Evolutionary conservation across 1,140 invertebrate genomes (phyloP), one percentile per base, ranked within the genome.

Genomic region (Chironomus striatipennis): DNA sequence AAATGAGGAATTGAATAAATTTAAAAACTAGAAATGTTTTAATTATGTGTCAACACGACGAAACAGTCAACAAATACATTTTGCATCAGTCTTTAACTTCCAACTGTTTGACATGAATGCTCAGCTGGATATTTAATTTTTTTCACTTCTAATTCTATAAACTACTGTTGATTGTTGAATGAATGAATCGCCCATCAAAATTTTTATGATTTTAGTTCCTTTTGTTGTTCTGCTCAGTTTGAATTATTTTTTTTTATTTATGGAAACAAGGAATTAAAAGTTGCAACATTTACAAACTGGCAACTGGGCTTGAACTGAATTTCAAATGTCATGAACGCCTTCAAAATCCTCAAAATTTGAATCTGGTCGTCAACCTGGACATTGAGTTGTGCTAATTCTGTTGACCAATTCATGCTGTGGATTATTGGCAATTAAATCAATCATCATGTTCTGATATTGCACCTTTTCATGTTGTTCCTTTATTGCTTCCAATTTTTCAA

Each of bases 1-100:
- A 76, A 78, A 75, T 76, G 75, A 77, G 77, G 57, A 57, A 21
- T 73, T 76, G 70, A 74, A 75, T 42, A 74, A 74, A 42, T 21
- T 21, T 20, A 5, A 24, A 24, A 75, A 64, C 17, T 43, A 74
- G 5, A 21, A 67, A 67, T 67, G 64, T 67, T 20, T 67, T 67
- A 7, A 67, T 67, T 67, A 67, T 67, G 64, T 67, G 64, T 67
- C 64, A 67, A 67, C 64, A 67, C 64, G 64, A 8, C 18, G 64
- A 47, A 5, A 5, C 43, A 47, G 43, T 47, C 9, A 47, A 47
- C 15, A 7, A 7, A 7, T 43, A 47, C 15, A 10, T 47, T 47
- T 47, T 15, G 43, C 43, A 47, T 9, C 43, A 47, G 43, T 47
- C 15, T 15, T 47, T 34, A 34, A 34, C 24, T 47, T 47, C 43